Evolutionary conservation across 1,140 invertebrate species (phyloP).

Genomic region (Cyphomyrmex costatus): DNA sequence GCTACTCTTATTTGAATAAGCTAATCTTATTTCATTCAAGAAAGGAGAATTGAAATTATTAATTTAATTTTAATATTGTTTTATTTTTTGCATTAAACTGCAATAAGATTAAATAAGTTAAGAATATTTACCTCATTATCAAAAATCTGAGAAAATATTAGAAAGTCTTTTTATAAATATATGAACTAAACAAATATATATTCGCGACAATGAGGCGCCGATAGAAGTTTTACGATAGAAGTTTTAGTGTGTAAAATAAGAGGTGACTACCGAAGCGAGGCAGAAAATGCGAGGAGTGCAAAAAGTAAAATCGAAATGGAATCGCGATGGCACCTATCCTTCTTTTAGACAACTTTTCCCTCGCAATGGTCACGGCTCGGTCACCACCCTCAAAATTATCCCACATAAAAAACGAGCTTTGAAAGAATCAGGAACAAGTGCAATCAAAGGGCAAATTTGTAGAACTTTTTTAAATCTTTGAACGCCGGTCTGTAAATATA

Average conservation of each 20-base stretch:
- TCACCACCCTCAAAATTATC: slow-evolving; percentile 76
- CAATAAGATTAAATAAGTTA: too few relatives aligned
- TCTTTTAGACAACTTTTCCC: slow-evolving; percentile 59
- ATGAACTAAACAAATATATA: slow-evolving; percentile 23
- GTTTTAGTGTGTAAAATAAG: slow-evolving; percentile 19
- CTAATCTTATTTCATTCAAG: too few relatives aligned
- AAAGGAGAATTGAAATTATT: too few relatives aligned
- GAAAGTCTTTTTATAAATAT: background rate
- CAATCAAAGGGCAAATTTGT: slow-evolving; percentile 24
- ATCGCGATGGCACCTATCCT: slow-evolving; percentile 66
- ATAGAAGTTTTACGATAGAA: background rate
- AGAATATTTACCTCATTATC: too few relatives aligned
- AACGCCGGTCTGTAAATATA: background rate
- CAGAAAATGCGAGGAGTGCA: slow-evolving; percentile 27
- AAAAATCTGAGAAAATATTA: too few relatives aligned
- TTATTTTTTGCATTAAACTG: too few relatives aligned
- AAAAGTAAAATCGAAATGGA: slow-evolving; percentile 39
- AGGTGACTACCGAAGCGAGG: slow-evolving; percentile 13
- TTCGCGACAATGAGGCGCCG: slow-evolving; percentile 28
- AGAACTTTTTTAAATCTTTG: slow-evolving; percentile 44
- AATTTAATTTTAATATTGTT: too few relatives aligned
- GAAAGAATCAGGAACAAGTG: slow-evolving; percentile 54
- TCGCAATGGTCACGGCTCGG: slow-evolving; percentile 71
- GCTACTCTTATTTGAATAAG: too few relatives aligned
- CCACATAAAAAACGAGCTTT: slow-evolving; percentile 72